A percentile compares a stretch with the other conserved stretches of the same genome.
These are phyloP conservation scores for Acrobasis consociella DNA, from an alignment of 2,888 invertebrate species.

Conservation along the genomic window DNA sequence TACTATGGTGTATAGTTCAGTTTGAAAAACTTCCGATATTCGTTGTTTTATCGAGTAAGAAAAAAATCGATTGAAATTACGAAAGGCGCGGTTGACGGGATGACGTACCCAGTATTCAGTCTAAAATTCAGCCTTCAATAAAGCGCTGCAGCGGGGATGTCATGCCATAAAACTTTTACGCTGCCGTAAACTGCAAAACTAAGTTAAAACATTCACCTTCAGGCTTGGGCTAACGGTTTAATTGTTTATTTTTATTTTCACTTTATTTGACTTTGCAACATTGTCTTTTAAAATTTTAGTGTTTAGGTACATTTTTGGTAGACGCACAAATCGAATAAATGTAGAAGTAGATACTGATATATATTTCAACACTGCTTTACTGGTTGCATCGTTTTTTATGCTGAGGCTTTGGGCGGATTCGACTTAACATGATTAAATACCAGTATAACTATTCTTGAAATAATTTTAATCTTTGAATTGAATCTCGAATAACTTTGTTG, in stretches of 20 bases:
- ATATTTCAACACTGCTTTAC: neutral
- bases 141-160: constrained; percentile 12
- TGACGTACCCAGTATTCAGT: neutral
- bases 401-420: too few species aligned
- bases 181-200: constrained; percentile 7
- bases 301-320: too few species aligned
- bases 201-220: constrained; percentile 10
- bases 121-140: constrained; percentile 11
- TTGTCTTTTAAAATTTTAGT: neutral
- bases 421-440: too few species aligned
- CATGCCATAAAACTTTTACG: constrained; percentile 14
- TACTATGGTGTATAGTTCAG: too few species aligned
- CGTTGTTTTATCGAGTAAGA: too few species aligned
- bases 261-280: neutral
- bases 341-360: neutral
- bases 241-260: constrained; percentile 8
- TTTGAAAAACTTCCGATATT: too few species aligned
- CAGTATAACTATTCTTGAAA: too few species aligned
- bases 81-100: neutral
- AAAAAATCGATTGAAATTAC: too few species aligned
- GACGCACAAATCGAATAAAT: too few species aligned
- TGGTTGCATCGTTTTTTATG: too few species aligned
- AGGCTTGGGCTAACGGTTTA: constrained; percentile 2
- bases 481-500: too few species aligned
- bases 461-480: too few species aligned